phyloP scores from a whole-genome alignment of 2,797 vertebrate species.

The Sandelia bainsii region DNA sequence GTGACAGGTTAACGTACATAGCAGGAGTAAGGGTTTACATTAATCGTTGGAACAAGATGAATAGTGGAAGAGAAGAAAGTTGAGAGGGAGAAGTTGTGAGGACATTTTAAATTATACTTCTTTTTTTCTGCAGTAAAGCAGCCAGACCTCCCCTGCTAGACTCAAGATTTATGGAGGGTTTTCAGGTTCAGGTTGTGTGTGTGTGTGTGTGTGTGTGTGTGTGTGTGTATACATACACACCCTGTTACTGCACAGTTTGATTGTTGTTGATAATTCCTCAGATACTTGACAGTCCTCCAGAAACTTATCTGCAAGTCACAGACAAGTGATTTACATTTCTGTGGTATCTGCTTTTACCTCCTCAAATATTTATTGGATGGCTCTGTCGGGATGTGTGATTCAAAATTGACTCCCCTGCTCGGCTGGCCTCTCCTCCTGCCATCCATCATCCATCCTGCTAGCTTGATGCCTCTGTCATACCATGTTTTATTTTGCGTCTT shows the following conservation, averaged over 20 bases:
- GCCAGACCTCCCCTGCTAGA: background rate
- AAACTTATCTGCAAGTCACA: background rate
- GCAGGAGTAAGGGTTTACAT: conserved; percentile 12
- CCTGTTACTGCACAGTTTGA: background rate
- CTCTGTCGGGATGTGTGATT: conserved; percentile 13
- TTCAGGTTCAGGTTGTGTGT: background rate
- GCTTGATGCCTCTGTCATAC: background rate
- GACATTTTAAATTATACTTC: background rate
- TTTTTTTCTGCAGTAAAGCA: background rate
- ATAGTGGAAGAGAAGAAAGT: background rate
- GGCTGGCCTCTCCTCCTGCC: conserved; percentile 16
- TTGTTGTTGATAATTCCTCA: conserved; percentile 19
- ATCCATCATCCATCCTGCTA: conserved; percentile 8
- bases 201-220: too few relatives aligned
- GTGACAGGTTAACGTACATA: conserved; percentile 7
- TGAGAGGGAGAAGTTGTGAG: background rate
- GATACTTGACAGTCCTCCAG: conserved; percentile 31
- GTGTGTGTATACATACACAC: too few relatives aligned
- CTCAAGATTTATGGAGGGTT: background rate
- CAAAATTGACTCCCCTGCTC: background rate
- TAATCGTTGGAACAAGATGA: conserved; percentile 8
- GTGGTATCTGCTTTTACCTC: background rate
- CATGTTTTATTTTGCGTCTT: background rate
- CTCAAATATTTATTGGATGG: conserved; percentile 7
- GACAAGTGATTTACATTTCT: conserved; percentile 31